These are phyloP conservation scores for Drosophila bocqueti DNA, from an alignment of 1,140 invertebrate genomes.

Conservation along the genomic window DNA sequence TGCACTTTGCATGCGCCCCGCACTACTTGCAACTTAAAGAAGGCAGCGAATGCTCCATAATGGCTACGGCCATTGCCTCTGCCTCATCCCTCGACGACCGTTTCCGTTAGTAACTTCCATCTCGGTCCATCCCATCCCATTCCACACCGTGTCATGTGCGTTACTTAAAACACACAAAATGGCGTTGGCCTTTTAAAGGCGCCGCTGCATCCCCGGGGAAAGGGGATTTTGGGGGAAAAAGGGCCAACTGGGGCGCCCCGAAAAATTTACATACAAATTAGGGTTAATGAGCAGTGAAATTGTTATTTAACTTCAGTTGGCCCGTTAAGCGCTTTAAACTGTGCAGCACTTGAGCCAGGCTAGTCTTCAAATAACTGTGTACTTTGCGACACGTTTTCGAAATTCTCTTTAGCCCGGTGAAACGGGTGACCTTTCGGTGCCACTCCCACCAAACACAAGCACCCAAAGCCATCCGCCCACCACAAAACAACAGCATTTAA, in stretches of 20 bases:
- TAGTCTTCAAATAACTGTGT: constrained; percentile 53
- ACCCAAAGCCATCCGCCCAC: background rate
- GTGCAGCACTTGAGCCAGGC: constrained; percentile 48
- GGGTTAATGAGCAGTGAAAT: constrained; percentile 84
- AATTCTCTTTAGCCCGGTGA: constrained; percentile 52
- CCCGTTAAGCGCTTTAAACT: constrained; percentile 77
- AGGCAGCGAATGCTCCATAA: constrained; percentile 20
- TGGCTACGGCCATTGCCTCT: constrained; percentile 14
- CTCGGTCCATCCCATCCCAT: background rate
- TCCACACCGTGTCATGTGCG: constrained; percentile 44
- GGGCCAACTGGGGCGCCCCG: constrained; percentile 54
- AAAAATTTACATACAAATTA: constrained; percentile 83
- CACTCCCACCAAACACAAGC: background rate
- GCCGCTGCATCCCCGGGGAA: constrained; percentile 17
- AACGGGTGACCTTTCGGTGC: constrained; percentile 17
- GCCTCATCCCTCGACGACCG: constrained; percentile 4
- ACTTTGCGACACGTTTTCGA: constrained; percentile 75
- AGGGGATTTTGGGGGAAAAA: constrained; percentile 7
- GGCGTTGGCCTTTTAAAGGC: constrained; percentile 58
- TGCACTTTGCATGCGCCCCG: constrained; percentile 44
- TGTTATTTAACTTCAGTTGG: constrained; percentile 82
- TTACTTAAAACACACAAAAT: constrained; percentile 63
- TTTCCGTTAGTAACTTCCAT: constrained; percentile 23
- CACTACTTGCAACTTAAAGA: constrained; percentile 39
- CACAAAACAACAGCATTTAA: constrained; percentile 42